Evolutionary conservation across 2,797 vertebrate species (phyloP), one percentile per base, ranked within the genome.

Genomic region (Clamator glandarius): DNA sequence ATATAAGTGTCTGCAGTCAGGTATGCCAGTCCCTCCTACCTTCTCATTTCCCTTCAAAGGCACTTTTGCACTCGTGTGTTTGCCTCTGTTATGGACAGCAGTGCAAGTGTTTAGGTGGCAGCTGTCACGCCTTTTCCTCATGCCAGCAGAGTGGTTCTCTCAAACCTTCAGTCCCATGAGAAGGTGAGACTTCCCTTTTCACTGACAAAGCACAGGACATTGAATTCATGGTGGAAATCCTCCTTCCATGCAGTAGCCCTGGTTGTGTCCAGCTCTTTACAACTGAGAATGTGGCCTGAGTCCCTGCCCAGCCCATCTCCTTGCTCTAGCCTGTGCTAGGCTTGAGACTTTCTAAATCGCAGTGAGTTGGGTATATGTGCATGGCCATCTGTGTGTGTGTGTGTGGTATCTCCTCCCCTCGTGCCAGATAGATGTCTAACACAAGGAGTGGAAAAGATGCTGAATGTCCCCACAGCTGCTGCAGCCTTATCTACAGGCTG

Each of bases 401-500:
- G 33, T 70, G 57, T 76, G 76, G 51, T 92, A 84, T 93, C 91
- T 95, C 87, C 69, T 62, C 70, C 67, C n/a, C 26, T 35, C 2
- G 4, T 88, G 64, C 61, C 58, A 51, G 1, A 0, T 15, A 48
- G 64, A 50, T 36, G 39, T 82, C 62, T 86, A 24, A 57, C 33
- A 28, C 1, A 0, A 75, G 90, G 78, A 84, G 81, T 77, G 86
- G 89, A 80, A 82, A 84, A 94, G 88, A 61, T 51, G 86, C 61
- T 77, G 59, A 63, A 67, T 51, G 84, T 87, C 81, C 74, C 67
- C 62, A 69, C 84, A 70, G 86, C 93, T 93, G 76, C 87, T 91
- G 78, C 90, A 80, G 81, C 61, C 90, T 95, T 96, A 95, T 95
- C 96, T 95, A 68, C 84, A 68, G 57, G 72, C 86, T 95, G 95